Base-by-base conservation (phyloP, 2,113 vertebrate genomes). In the Opisthocomus hoazin region DNA sequence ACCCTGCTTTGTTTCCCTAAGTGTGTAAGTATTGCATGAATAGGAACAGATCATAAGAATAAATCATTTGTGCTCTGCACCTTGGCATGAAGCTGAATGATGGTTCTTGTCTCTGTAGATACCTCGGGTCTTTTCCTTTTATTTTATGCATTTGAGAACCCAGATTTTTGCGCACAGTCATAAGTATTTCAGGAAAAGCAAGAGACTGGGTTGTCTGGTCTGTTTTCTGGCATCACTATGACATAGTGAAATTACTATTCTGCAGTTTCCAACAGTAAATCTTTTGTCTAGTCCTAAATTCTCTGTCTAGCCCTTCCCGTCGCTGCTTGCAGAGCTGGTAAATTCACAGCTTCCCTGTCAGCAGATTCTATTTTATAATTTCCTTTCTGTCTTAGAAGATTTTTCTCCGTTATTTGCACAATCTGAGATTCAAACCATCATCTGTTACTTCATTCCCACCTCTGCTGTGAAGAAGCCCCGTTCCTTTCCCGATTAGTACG, bases 341-440 rank as follows among this genome's bases (percentile, higher is more conserved):
- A 89, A 84, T 82, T 81, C 87, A 56, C 77, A 89, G 89, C 89
- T 64, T 84, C 65, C 69, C 65, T 15, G 12, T 64, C 89, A 95
- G 89, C 81, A 75, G 53, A 48, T 93, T 69, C 79, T 34, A 60
- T 84, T 87, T 84, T 71, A 81, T 91, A 17, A 91, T 94, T 96
- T 68, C 43, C 78, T 93, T 76, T 48, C 86, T 68, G 36, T 69
- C 51, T 83, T 50, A 23, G 57, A 36, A 74, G 56, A 50, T 60
- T 65, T 78, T 87, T 87, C 87, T 77, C 56, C 15, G 6, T 89
- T 84, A 57, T 64, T 76, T 45, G 57, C 20, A 39, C 57, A 61
- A 61, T 57, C 77, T 54, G 77, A 79, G 89, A 17, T 81, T 48
- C 48, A 51, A 75, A 30, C 79, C 50, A 57, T 88, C 75, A 5